Evolutionary conservation across 1,140 invertebrate genomes (phyloP).

Genomic region (Galleria mellonella): DNA sequence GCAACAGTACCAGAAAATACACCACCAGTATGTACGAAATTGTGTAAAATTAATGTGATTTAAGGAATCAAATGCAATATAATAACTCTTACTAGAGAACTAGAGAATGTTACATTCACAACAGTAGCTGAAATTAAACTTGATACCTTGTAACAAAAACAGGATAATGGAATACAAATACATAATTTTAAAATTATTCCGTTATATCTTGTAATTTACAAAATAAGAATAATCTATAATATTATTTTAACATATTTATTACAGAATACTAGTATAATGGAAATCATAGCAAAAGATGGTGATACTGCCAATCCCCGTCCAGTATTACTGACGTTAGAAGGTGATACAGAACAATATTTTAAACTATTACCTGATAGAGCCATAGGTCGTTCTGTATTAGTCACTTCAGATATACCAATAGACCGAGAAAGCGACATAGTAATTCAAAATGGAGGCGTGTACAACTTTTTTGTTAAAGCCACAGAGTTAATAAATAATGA

Average conservation of each 20-base stretch:
- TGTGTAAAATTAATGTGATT: not conserved
- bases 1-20: constrained; percentile 85
- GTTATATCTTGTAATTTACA: not conserved
- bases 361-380: constrained; percentile 73
- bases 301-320: constrained; percentile 83
- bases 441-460: constrained; percentile 85
- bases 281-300: constrained; percentile 83
- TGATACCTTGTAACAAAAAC: too few relatives aligned
- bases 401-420: constrained; percentile 79
- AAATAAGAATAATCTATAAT: too few relatives aligned
- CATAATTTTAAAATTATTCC: not conserved
- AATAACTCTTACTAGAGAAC: too few relatives aligned
- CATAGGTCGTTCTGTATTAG: constrained; percentile 72
- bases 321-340: constrained; percentile 79
- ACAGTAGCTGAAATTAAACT: too few relatives aligned
- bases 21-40: constrained; percentile 61
- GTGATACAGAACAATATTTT: constrained; percentile 82
- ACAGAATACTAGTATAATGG: constrained; percentile 75
- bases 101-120: too few relatives aligned
- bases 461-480: constrained; percentile 82
- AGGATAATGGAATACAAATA: too few relatives aligned
- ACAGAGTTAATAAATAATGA: constrained; percentile 84
- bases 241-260: constrained; percentile 7
- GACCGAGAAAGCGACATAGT: constrained; percentile 84
- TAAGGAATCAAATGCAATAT: too few relatives aligned